Evolutionary conservation across 2,113 vertebrate species (phyloP).

Genomic region (Cervus canadensis): DNA sequence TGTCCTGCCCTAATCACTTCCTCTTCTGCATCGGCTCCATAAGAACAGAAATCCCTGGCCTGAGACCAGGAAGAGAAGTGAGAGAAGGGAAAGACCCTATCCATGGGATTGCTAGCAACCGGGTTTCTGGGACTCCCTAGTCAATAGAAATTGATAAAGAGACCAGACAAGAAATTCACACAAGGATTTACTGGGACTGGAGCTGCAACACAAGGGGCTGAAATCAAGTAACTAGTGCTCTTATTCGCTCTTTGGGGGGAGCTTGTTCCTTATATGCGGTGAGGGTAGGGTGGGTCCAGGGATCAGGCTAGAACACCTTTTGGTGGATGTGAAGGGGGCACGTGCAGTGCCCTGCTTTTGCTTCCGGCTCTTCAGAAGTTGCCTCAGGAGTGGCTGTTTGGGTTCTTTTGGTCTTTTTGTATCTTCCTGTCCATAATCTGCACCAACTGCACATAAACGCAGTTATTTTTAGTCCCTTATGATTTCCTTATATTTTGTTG

Average conservation of each 20-base stretch:
- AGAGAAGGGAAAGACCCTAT: neutral
- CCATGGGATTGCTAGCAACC: neutral
- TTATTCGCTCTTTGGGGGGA: neutral
- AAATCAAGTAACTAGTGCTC: neutral
- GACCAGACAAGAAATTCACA: neutral
- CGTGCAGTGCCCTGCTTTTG: neutral
- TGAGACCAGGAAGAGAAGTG: neutral
- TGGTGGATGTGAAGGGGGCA: neutral
- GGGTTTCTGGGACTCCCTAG: neutral
- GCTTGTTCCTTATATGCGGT: neutral
- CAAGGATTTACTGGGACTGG: neutral
- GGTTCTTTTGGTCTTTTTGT: neutral
- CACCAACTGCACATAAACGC: neutral
- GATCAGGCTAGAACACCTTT: neutral
- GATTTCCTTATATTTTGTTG: neutral
- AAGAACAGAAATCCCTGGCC: neutral
- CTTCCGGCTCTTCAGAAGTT: neutral
- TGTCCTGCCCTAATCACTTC: neutral
- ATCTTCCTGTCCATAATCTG: neutral
- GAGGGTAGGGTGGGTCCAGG: neutral
- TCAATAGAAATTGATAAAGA: neutral
- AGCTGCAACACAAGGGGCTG: neutral
- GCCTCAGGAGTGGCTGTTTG: neutral
- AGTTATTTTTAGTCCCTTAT: neutral
- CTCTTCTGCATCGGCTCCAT: neutral